Conservation (phyloP, 1,140 invertebrate genomes). For the Bombyx mandarina region DNA sequence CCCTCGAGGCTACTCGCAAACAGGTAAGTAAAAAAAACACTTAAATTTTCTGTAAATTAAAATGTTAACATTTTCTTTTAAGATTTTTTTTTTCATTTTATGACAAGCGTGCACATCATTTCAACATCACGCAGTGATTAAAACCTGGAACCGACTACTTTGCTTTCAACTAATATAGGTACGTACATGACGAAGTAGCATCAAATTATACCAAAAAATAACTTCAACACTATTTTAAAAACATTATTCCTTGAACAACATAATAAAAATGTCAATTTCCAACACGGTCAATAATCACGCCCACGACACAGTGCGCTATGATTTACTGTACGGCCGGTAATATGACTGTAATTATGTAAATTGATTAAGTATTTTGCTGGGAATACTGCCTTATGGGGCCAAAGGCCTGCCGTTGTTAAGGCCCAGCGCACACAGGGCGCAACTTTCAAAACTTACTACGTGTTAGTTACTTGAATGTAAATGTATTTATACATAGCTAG, state of each 20-base stretch:
- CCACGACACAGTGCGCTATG: constrained; percentile 7
- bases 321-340: constrained; percentile 10
- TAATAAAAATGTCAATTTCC: constrained; percentile 11
- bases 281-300: constrained; percentile 12
- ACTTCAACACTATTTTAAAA: constrained; percentile 4
- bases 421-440: not conserved
- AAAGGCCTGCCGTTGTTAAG: not conserved
- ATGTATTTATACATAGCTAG: too few relatives aligned
- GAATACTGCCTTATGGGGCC: constrained; percentile 5
- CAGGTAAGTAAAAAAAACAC: too few relatives aligned
- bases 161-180: too few relatives aligned
- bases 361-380: constrained; percentile 11
- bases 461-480: not conserved
- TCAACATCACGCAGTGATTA: too few relatives aligned
- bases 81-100: too few relatives aligned
- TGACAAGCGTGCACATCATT: too few relatives aligned
- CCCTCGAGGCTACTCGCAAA: too few relatives aligned
- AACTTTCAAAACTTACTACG: not conserved
- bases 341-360: constrained; percentile 14
- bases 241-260: constrained; percentile 4
- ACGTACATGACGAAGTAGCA: too few relatives aligned
- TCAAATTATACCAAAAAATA: not conserved
- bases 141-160: too few relatives aligned
- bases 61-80: too few relatives aligned
- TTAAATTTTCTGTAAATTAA: too few relatives aligned